Conservation (phyloP, 2,113 vertebrate species). For the Cyprinodon variegatus region DNA sequence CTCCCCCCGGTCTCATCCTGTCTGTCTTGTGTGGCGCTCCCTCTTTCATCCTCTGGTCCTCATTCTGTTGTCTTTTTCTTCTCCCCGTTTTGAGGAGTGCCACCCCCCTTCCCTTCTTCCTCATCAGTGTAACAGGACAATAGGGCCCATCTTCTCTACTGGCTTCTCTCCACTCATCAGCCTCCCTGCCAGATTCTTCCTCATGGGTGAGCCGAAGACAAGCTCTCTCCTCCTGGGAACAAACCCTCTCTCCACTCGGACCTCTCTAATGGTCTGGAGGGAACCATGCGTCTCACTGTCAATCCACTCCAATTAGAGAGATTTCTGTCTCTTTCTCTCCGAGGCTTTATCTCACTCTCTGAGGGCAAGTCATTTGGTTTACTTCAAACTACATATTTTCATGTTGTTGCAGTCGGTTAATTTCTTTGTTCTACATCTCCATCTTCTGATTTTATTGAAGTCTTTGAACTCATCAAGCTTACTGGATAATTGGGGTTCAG, state of each 20-base stretch:
- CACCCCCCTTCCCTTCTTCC: constrained; percentile 48
- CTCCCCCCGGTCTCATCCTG: constrained; percentile 43
- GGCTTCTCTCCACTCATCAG: constrained; percentile 70
- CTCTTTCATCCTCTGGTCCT: constrained; percentile 18
- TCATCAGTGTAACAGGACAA: constrained; percentile 72
- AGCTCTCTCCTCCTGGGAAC: constrained; percentile 75
- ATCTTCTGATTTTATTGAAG: neutral
- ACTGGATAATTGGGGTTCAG: constrained; percentile 65
- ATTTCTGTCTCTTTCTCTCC: constrained; percentile 57
- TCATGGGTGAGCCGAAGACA: constrained; percentile 78
- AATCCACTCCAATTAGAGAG: constrained; percentile 77
- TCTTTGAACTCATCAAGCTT: constrained; percentile 45
- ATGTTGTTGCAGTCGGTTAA: constrained; percentile 7
- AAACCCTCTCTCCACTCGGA: constrained; percentile 67
- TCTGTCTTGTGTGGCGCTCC: constrained; percentile 15
- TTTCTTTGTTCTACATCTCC: constrained; percentile 6
- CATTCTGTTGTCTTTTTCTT: constrained; percentile 28
- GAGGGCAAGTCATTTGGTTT: constrained; percentile 32
- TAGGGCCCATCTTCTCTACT: constrained; percentile 72
- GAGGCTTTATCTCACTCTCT: constrained; percentile 39
- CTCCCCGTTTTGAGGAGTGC: constrained; percentile 37
- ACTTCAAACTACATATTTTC: constrained; percentile 43
- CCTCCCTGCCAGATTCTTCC: constrained; percentile 77
- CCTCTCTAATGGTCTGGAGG: constrained; percentile 76
- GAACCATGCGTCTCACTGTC: constrained; percentile 71